These are phyloP conservation scores for Drosophila putrida DNA, from an alignment of 2,888 invertebrate genomes.

Conservation along the genomic window DNA sequence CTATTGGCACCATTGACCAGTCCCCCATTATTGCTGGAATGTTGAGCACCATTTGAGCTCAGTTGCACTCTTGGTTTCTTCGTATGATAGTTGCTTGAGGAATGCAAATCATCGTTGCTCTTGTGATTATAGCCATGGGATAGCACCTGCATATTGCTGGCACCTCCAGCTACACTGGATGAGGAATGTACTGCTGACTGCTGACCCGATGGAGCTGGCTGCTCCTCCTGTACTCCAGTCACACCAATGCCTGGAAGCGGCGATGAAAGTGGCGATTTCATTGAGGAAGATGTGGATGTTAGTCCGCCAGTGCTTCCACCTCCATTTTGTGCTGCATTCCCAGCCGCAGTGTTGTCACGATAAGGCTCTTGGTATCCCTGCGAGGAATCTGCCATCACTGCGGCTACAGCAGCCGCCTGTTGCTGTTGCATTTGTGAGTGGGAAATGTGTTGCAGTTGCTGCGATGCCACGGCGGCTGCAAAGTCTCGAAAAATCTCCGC, in stretches of 20 bases:
- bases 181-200: slow-evolving; percentile 73
- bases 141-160: slow-evolving; percentile 39
- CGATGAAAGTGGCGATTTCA: slow-evolving; percentile 84
- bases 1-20: slow-evolving; percentile 42
- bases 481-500: slow-evolving; percentile 84
- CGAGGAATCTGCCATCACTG: slow-evolving; percentile 76
- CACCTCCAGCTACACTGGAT: slow-evolving; percentile 51
- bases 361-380: slow-evolving; percentile 80
- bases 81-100: slow-evolving; percentile 77
- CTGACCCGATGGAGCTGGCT: slow-evolving; percentile 34
- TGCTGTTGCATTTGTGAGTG: slow-evolving; percentile 77
- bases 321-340: slow-evolving; percentile 56
- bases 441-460: slow-evolving; percentile 81
- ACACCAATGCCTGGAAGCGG: slow-evolving; percentile 70
- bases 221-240: slow-evolving; percentile 39
- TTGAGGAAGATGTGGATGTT: slow-evolving; percentile 84
- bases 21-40: slow-evolving; percentile 51
- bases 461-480: slow-evolving; percentile 83
- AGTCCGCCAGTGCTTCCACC: slow-evolving; percentile 70
- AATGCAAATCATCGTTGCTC: slow-evolving; percentile 73
- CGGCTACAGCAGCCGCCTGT: slow-evolving; percentile 70
- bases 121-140: slow-evolving; percentile 56
- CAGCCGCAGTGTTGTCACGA: slow-evolving; percentile 59
- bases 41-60: slow-evolving; percentile 49
- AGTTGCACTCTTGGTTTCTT: slow-evolving; percentile 83